A percentile compares a stretch with the other conserved stretches of the same genome.
Conservation (phyloP, 2,888 invertebrate species). For the Noctua comes region DNA sequence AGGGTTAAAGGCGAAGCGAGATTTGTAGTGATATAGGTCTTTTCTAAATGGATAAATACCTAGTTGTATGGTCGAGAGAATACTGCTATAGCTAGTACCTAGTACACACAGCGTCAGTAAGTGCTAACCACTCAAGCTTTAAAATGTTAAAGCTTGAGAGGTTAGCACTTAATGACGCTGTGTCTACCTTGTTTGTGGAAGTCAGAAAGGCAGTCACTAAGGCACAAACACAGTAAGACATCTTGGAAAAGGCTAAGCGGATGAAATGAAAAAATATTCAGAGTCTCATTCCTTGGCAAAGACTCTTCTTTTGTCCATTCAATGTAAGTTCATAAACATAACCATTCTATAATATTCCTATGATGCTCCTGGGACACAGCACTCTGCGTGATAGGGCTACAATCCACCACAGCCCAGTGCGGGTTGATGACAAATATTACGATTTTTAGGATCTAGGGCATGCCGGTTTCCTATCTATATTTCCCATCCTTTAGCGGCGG, state of each 20-base stretch:
- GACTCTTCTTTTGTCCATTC: not conserved
- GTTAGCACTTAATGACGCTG: too few species aligned
- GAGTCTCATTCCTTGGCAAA: not conserved
- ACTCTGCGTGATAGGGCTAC: not conserved
- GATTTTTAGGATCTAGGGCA: not conserved
- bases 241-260: not conserved
- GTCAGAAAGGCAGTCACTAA: not conserved
- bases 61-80: not conserved
- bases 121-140: too few species aligned
- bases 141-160: too few species aligned
- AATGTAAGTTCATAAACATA: not conserved
- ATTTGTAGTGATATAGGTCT: conserved; percentile 44
- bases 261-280: not conserved
- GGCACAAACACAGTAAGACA: too few species aligned
- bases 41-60: conserved; percentile 11
- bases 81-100: not conserved
- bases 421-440: not conserved
- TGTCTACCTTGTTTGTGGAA: not conserved
- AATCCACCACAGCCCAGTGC: not conserved
- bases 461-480: not conserved
- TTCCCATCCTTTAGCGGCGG: not conserved
- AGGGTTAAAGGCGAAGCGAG: conserved; percentile 43
- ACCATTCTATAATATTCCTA: not conserved
- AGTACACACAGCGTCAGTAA: too few species aligned
- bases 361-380: too few species aligned